Evolutionary conservation across 2,113 vertebrate species (phyloP).

Genomic region (Anguilla japonica): DNA sequence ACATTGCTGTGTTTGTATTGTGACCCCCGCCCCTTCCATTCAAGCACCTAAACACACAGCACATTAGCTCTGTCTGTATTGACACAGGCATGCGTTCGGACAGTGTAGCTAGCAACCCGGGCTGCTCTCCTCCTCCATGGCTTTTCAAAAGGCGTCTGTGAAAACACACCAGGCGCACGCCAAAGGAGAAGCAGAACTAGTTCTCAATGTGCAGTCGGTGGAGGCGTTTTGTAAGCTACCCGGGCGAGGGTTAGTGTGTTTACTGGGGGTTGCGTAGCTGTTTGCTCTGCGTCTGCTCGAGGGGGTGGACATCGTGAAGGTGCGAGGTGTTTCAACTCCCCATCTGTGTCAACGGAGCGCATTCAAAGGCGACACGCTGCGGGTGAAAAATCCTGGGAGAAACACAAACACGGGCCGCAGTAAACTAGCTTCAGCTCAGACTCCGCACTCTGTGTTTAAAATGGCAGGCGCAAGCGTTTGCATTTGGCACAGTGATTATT

Average conservation of each 20-base stretch:
- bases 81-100: slow-evolving; percentile 12
- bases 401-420: neutral
- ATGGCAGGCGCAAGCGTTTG: neutral
- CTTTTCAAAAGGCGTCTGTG: slow-evolving; percentile 2
- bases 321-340: neutral
- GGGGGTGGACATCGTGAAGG: neutral
- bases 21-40: slow-evolving; percentile 9
- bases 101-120: slow-evolving; percentile 7
- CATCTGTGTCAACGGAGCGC: slow-evolving; percentile 13
- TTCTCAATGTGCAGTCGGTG: neutral
- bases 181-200: slow-evolving; percentile 18
- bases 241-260: neutral
- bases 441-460: neutral
- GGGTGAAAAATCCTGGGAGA: neutral
- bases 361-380: neutral
- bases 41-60: slow-evolving; percentile 23
- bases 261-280: slow-evolving; percentile 8
- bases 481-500: neutral
- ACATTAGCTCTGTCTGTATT: slow-evolving; percentile 26
- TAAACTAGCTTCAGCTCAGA: neutral
- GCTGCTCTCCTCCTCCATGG: neutral
- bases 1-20: slow-evolving; percentile 20
- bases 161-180: slow-evolving; percentile 2
- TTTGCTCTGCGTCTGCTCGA: slow-evolving; percentile 10
- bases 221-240: neutral